These are phyloP conservation scores for Lamellibrachia columna DNA, from an alignment of 2,888 invertebrate genomes.

Conservation along the genomic window DNA sequence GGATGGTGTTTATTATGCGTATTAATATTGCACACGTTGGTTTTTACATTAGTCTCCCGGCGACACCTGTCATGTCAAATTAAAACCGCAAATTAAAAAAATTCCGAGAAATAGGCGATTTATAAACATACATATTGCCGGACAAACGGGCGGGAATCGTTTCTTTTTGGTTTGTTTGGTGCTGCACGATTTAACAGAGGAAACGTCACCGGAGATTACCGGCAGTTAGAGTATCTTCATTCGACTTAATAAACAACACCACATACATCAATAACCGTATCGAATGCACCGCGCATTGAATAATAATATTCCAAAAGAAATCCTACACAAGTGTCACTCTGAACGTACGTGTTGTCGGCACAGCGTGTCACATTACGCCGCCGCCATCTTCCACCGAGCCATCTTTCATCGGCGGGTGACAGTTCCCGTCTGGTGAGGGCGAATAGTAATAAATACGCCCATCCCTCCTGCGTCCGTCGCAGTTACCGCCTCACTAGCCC, in stretches of 20 bases:
- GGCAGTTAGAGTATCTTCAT: neutral
- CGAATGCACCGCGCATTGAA: neutral
- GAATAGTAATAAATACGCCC: neutral
- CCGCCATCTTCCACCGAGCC: neutral
- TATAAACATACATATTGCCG: neutral
- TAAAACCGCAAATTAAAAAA: neutral
- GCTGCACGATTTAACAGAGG: too few species aligned
- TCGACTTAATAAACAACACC: neutral
- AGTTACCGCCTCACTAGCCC: neutral
- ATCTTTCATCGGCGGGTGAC: neutral
- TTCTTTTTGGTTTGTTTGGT: neutral
- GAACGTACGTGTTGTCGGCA: neutral
- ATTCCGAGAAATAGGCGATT: neutral
- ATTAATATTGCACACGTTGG: neutral
- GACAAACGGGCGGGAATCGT: neutral
- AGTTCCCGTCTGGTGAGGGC: neutral
- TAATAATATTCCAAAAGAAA: neutral
- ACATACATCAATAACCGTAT: neutral
- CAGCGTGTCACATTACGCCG: neutral
- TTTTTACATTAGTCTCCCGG: neutral
- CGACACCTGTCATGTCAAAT: neutral
- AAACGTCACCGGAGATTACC: too few species aligned
- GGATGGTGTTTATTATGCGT: neutral
- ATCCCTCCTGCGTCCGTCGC: neutral
- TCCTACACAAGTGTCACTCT: neutral